phyloP scores from a whole-genome alignment of 2,888 invertebrate genomes.

The Malthinus seriepunctatus region DNA sequence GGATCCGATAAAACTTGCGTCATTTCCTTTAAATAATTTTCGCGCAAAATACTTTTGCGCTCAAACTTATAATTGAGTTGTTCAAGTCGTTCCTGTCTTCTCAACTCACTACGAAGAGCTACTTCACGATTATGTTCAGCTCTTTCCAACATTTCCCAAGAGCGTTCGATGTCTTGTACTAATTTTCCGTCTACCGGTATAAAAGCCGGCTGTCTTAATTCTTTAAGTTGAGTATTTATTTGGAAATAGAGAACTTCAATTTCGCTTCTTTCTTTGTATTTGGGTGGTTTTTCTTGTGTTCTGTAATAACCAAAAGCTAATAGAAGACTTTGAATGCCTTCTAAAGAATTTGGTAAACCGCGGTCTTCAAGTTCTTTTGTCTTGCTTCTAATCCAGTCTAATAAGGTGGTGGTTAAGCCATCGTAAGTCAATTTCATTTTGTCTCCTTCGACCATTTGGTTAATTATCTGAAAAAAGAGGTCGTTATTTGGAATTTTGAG shows the following conservation, averaged over 20 bases:
- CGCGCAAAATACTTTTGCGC: conserved; percentile 90
- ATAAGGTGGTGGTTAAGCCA: conserved; percentile 76
- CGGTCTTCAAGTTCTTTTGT: conserved; percentile 81
- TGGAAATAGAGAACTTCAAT: conserved; percentile 96
- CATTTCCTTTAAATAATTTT: conserved; percentile 97
- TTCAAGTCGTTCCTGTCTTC: conserved; percentile 90
- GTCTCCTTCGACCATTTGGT: conserved; percentile 94
- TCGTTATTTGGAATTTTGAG: background rate
- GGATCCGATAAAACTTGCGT: conserved; percentile 92
- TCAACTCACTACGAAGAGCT: conserved; percentile 85
- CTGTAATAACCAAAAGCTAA: conserved; percentile 92
- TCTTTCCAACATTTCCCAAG: conserved; percentile 90
- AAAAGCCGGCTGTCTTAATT: conserved; percentile 87
- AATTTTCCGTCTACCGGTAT: conserved; percentile 86
- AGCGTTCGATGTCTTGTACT: conserved; percentile 93
- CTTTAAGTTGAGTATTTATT: conserved; percentile 94
- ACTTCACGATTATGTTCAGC: conserved; percentile 95
- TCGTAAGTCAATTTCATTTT: conserved; percentile 90
- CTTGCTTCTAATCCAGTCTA: conserved; percentile 93
- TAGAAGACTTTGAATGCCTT: conserved; percentile 91
- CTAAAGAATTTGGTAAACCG: conserved; percentile 90
- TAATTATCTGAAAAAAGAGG: conserved; percentile 76
- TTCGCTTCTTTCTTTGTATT: conserved; percentile 95
- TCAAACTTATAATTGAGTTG: conserved; percentile 96
- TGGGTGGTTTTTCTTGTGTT: conserved; percentile 97